Percentiles rank a stretch among this genome's conserved stretches.
Conservation (phyloP, 2,113 vertebrate species). For the Sceloporus tristichus region DNA sequence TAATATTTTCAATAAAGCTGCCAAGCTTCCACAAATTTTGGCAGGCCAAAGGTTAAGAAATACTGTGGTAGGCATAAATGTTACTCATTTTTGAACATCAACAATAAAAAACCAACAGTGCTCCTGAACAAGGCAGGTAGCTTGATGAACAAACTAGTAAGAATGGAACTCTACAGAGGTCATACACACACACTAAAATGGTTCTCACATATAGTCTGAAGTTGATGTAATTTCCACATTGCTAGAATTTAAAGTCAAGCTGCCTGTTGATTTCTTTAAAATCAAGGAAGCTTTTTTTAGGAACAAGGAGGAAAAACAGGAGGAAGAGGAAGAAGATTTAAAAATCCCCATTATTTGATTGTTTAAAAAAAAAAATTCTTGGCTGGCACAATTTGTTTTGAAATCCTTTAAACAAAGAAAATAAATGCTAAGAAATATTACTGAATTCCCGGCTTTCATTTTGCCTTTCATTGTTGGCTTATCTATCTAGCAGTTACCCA, state of each 20-base stretch:
- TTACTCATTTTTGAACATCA: no score
- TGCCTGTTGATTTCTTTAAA: background rate
- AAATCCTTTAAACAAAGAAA: slow-evolving; percentile 15
- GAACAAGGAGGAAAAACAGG: no score
- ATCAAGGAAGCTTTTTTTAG: background rate
- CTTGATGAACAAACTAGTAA: no score
- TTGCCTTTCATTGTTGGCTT: background rate
- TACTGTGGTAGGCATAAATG: no score
- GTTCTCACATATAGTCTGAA: background rate
- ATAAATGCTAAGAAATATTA: background rate
- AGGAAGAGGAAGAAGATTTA: background rate
- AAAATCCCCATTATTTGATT: background rate
- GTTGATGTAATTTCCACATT: background rate
- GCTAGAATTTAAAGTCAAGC: background rate
- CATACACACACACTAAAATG: background rate
- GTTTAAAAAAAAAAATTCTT: background rate
- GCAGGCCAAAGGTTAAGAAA: no score
- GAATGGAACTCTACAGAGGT: no score
- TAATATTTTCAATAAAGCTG: no score
- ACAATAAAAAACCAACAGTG: no score
- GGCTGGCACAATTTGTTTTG: background rate
- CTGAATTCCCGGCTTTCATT: background rate
- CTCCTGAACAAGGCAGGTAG: no score
- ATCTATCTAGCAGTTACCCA: background rate
- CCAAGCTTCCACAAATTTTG: no score